Evolutionary conservation across 2,797 vertebrate species (phyloP).

Genomic region (Myiotriccus ornatus): DNA sequence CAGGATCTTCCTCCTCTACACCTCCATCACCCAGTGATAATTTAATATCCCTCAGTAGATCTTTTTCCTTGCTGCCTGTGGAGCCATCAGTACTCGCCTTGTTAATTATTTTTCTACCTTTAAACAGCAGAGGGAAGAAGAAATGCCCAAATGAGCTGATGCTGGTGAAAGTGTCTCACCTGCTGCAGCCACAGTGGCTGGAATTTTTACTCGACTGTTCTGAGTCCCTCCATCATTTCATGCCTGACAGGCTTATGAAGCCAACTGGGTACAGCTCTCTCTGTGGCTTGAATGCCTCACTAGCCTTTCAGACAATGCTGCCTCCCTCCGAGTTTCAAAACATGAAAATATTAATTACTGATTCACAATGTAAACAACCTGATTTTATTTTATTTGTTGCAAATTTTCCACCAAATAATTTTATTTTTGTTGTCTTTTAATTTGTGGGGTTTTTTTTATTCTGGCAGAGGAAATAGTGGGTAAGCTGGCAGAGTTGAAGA

Average conservation of each 20-base stretch:
- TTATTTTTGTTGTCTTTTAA: not conserved
- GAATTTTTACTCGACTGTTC: not conserved
- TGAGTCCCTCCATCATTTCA: not conserved
- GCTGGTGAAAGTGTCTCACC: not conserved
- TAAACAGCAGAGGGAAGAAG: not conserved
- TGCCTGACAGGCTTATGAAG: not conserved
- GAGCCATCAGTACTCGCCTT: not conserved
- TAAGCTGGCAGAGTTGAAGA: not conserved
- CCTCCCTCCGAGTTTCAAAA: not conserved
- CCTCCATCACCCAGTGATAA: not conserved
- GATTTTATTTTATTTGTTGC: not conserved
- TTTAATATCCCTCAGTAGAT: not conserved
- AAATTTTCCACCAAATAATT: not conserved
- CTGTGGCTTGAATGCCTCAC: not conserved
- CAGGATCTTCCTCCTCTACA: not conserved
- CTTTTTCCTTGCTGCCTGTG: not conserved
- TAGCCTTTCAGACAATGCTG: not conserved
- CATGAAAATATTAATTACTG: slow-evolving; percentile 1
- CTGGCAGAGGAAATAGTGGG: not conserved
- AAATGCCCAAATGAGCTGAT: not conserved
- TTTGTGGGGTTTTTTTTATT: not conserved
- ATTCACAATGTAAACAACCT: not conserved
- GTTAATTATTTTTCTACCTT: not conserved
- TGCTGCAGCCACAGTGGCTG: not conserved
- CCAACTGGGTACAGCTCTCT: not conserved